A percentile compares a stretch with the other conserved stretches of the same genome.
phyloP scores from a whole-genome alignment of 2,797 vertebrate genomes.

The Clarias laeviceps region DNA sequence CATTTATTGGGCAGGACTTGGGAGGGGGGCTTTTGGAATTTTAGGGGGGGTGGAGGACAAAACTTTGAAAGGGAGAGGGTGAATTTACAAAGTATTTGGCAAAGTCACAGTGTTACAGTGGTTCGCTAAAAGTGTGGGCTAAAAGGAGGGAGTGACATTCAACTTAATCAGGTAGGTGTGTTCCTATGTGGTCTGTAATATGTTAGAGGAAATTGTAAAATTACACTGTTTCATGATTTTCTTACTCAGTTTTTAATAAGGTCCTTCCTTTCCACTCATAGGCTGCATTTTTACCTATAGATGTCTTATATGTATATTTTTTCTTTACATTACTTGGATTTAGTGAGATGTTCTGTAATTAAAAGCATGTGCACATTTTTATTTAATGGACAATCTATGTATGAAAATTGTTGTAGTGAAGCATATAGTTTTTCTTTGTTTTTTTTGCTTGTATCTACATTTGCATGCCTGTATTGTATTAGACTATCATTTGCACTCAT shows the following conservation, averaged over 20 bases:
- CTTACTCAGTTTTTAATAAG: conserved; percentile 26
- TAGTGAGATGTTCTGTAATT: background rate
- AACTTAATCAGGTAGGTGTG: conserved; percentile 69
- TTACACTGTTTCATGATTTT: conserved; percentile 29
- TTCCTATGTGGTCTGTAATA: conserved; percentile 40
- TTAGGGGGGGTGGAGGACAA: conserved; percentile 45
- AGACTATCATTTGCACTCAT: background rate
- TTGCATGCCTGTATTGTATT: background rate
- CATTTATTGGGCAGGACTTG: conserved; percentile 55
- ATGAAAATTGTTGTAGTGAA: background rate
- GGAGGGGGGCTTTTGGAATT: conserved; percentile 29
- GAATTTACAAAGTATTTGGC: conserved; percentile 65
- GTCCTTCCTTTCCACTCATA: conserved; percentile 39
- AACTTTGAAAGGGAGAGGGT: conserved; percentile 50
- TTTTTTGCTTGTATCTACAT: background rate
- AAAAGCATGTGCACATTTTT: background rate
- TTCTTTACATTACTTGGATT: background rate
- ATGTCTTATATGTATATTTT: conserved; percentile 31
- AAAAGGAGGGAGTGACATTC: conserved; percentile 62
- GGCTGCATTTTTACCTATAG: conserved; percentile 40
- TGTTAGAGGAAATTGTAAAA: conserved; percentile 34
- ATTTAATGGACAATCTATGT: background rate
- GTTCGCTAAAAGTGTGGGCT: conserved; percentile 57
- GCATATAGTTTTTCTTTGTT: background rate
- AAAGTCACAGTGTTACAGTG: conserved; percentile 61